A percentile compares a stretch with the other conserved stretches of the same genome.
phyloP scores from a whole-genome alignment of 2,797 vertebrate species.

The Tamandua tetradactyla region DNA sequence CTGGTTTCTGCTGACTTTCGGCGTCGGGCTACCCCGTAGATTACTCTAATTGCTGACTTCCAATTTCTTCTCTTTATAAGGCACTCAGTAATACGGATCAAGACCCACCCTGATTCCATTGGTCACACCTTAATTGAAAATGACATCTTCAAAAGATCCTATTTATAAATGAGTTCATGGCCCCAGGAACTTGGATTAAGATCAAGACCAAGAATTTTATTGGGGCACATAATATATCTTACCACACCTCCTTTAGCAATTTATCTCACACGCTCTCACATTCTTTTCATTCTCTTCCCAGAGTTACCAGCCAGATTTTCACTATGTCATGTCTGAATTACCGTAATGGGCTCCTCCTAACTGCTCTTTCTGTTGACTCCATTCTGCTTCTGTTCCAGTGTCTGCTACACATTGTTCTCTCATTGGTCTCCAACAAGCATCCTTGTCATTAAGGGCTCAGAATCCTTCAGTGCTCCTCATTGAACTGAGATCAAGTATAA shows the following conservation, averaged over 20 bases:
- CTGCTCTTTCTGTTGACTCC: background rate
- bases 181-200: no score
- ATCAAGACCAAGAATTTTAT: no score
- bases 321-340: background rate
- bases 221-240: no score
- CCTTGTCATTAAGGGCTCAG: background rate
- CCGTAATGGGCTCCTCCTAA: background rate
- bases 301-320: background rate
- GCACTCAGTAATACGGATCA: no score
- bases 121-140: no score
- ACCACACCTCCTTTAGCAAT: background rate
- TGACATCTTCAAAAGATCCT: no score
- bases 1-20: no score
- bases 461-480: background rate
- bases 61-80: no score
- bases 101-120: no score
- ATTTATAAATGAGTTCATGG: no score
- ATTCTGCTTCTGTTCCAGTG: background rate
- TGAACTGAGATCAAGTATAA: background rate
- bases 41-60: no score
- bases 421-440: background rate
- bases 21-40: no score
- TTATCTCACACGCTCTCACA: background rate
- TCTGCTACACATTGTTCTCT: background rate
- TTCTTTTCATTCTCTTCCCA: background rate